phyloP scores from a whole-genome alignment of 2,888 invertebrate species.

The Lasioglossum leucozonium region DNA sequence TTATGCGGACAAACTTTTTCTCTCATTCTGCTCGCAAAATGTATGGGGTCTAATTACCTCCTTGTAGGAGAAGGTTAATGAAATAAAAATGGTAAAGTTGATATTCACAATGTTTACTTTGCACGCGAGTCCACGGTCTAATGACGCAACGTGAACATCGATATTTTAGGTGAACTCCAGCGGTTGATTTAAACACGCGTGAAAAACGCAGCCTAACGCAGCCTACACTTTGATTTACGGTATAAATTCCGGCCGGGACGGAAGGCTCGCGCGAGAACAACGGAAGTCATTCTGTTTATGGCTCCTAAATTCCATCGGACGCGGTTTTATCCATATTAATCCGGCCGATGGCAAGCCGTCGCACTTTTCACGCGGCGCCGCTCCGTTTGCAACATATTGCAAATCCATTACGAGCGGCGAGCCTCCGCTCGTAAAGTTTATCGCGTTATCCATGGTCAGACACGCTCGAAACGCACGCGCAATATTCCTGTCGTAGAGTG shows the following conservation, averaged over 20 bases:
- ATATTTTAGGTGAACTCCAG: neutral
- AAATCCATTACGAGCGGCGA: conserved; percentile 71
- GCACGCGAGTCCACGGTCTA: neutral
- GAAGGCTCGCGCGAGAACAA: conserved; percentile 22
- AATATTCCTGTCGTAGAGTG: conserved; percentile 64
- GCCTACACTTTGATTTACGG: neutral
- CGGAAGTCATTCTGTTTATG: conserved; percentile 33
- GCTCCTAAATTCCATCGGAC: conserved; percentile 39
- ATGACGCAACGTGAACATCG: neutral
- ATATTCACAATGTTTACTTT: neutral
- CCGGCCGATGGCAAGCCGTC: conserved; percentile 64
- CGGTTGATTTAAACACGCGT: neutral
- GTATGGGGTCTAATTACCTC: too few relatives aligned
- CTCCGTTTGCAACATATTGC: conserved; percentile 70
- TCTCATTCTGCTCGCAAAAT: too few relatives aligned
- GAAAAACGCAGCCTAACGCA: neutral
- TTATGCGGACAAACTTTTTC: too few relatives aligned
- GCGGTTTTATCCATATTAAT: conserved; percentile 66
- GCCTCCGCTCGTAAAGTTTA: conserved; percentile 73
- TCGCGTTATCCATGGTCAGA: conserved; percentile 73
- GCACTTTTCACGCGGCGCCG: conserved; percentile 60
- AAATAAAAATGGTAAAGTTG: neutral
- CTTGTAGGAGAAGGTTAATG: too few relatives aligned
- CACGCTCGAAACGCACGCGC: conserved; percentile 68
- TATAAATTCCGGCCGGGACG: neutral